Evolutionary conservation across 2,888 invertebrate genomes (phyloP).

Genomic region (Mimas tiliae): DNA sequence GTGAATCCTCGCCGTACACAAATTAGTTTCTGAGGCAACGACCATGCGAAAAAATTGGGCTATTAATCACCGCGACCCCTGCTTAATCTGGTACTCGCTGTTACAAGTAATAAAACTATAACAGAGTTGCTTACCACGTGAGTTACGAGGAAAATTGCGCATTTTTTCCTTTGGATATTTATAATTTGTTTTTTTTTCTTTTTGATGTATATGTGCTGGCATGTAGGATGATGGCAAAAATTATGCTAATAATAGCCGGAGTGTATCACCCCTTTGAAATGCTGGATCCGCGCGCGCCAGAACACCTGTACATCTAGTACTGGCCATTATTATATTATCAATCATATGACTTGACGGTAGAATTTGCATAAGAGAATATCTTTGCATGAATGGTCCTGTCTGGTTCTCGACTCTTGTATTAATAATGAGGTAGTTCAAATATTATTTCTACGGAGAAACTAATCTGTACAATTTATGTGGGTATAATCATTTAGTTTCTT

Average conservation of each 20-base stretch:
- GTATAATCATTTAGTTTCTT: background rate
- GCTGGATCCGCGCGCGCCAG: slow-evolving; percentile 38
- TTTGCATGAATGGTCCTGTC: background rate
- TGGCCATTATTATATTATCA: background rate
- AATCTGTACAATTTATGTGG: slow-evolving; percentile 4
- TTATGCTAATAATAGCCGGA: too few species aligned
- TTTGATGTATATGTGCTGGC: too few species aligned
- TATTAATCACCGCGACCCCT: slow-evolving; percentile 3
- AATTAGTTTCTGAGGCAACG: slow-evolving; percentile 11
- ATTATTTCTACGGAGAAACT: background rate
- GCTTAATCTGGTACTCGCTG: background rate
- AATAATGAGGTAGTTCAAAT: slow-evolving; percentile 2
- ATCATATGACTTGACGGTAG: slow-evolving; percentile 1
- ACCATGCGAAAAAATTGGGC: slow-evolving; percentile 3
- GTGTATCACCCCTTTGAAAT: too few species aligned
- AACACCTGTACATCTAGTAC: slow-evolving; percentile 29
- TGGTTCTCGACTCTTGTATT: slow-evolving; percentile 6
- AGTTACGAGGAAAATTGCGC: background rate
- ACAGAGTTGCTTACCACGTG: background rate
- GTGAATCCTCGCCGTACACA: background rate
- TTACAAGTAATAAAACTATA: slow-evolving; percentile 4
- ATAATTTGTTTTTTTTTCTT: background rate
- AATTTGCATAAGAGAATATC: slow-evolving; percentile 15
- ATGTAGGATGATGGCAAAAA: too few species aligned
- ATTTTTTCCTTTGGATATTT: background rate